A percentile compares a stretch with the other conserved stretches of the same genome.
Evolutionary conservation across 2,113 vertebrate species (phyloP).

Genomic region (Sorex fumeus): DNA sequence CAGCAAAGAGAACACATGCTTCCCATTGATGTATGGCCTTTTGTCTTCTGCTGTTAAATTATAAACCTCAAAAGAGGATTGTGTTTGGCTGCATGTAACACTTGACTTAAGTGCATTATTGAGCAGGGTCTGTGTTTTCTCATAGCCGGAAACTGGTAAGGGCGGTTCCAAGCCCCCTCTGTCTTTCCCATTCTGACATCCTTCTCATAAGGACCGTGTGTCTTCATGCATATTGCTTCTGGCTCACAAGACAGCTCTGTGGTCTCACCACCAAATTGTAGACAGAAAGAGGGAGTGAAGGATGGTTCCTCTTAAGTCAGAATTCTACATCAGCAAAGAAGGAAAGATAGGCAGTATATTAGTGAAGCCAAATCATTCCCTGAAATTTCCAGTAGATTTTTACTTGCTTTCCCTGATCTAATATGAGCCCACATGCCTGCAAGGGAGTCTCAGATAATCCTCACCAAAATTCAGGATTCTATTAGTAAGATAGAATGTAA

Average conservation of each 20-base stretch:
- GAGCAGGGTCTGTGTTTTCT: not conserved
- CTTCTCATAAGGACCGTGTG: not conserved
- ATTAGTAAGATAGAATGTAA: not conserved
- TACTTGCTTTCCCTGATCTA: not conserved
- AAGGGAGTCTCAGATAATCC: not conserved
- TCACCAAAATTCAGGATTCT: not conserved
- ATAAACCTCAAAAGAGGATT: slow-evolving; percentile 8
- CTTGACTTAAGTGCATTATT: not conserved
- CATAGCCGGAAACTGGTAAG: not conserved
- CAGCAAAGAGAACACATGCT: not conserved
- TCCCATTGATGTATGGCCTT: not conserved
- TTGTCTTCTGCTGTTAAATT: slow-evolving; percentile 10
- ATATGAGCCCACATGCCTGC: not conserved
- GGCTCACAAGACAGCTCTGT: not conserved
- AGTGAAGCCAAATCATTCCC: not conserved
- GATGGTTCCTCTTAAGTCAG: not conserved
- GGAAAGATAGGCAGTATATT: not conserved
- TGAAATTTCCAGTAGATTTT: not conserved
- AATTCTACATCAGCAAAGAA: not conserved
- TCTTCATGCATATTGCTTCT: slow-evolving; percentile 4
- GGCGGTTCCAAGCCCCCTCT: not conserved
- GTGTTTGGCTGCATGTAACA: not conserved
- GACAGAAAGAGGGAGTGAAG: not conserved
- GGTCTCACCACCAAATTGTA: not conserved
- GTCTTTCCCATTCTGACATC: not conserved